Conservation (phyloP, 2,797 vertebrate species). For the Zalophus californianus region DNA sequence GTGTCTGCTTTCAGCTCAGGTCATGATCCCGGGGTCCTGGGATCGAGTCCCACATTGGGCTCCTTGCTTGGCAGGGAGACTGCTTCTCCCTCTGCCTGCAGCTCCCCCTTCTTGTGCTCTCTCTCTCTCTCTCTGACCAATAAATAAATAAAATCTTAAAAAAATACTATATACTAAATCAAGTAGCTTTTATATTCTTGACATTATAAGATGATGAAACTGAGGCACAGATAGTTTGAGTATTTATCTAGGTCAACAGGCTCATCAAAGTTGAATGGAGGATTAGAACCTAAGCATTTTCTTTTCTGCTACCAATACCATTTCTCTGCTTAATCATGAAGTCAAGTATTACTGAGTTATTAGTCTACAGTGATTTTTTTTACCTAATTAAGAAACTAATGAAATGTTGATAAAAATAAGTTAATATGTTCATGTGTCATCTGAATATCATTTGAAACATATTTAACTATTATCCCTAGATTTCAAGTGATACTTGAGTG, state of each 20-base stretch:
- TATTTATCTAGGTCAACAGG: background rate
- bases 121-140: background rate
- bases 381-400: background rate
- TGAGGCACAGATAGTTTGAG: background rate
- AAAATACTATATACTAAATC: background rate
- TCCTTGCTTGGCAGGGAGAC: background rate
- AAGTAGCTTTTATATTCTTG: background rate
- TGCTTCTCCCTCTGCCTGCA: background rate
- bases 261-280: background rate
- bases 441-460: background rate
- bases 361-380: background rate
- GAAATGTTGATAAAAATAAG: background rate
- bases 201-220: background rate
- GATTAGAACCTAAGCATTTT: background rate
- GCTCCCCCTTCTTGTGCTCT: background rate
- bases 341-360: background rate
- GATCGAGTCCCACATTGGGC: fast-evolving
- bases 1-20: background rate
- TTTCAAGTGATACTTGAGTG: background rate
- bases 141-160: background rate
- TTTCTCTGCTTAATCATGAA: background rate
- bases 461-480: background rate
- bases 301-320: background rate
- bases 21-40: background rate
- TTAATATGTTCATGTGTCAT: background rate